Percentiles rank a stretch among this genome's conserved stretches.
Conservation (phyloP, 1,140 invertebrate species). For the Drosophila persimilis region DNA sequence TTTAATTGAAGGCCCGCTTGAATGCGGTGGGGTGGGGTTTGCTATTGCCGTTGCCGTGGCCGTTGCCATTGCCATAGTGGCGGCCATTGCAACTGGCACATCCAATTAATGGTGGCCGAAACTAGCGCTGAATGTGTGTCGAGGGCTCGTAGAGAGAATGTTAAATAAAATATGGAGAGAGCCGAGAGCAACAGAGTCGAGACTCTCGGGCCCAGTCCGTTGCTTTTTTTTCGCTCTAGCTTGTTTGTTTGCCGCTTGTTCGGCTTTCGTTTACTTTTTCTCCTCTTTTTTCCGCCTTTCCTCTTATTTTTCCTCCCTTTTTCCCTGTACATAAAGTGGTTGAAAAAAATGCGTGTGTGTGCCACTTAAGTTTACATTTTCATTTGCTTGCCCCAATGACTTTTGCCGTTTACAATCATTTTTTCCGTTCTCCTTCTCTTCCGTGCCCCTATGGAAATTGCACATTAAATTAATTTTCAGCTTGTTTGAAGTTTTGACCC, state of each 20-base stretch:
- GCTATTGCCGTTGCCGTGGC: neutral
- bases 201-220: slow-evolving; percentile 42
- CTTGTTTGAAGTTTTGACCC: slow-evolving; percentile 76
- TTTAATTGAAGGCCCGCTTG: slow-evolving; percentile 70
- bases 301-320: slow-evolving; percentile 3
- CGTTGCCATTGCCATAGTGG: neutral
- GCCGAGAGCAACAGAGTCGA: slow-evolving; percentile 37
- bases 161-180: slow-evolving; percentile 76
- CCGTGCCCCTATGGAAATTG: slow-evolving; percentile 55
- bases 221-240: slow-evolving; percentile 56
- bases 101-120: slow-evolving; percentile 77
- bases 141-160: slow-evolving; percentile 67
- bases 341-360: slow-evolving; percentile 61
- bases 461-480: slow-evolving; percentile 80
- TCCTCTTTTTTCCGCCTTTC: slow-evolving; percentile 30
- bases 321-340: slow-evolving; percentile 39
- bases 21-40: neutral
- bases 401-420: slow-evolving; percentile 79
- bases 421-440: slow-evolving; percentile 27
- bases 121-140: slow-evolving; percentile 77
- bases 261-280: slow-evolving; percentile 52
- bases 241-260: slow-evolving; percentile 64
- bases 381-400: slow-evolving; percentile 76
- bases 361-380: slow-evolving; percentile 80
- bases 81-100: slow-evolving; percentile 71